Evolutionary conservation across 2,888 invertebrate genomes (phyloP), one percentile per base, ranked within the genome.

Genomic region (Doris montereyensis): DNA sequence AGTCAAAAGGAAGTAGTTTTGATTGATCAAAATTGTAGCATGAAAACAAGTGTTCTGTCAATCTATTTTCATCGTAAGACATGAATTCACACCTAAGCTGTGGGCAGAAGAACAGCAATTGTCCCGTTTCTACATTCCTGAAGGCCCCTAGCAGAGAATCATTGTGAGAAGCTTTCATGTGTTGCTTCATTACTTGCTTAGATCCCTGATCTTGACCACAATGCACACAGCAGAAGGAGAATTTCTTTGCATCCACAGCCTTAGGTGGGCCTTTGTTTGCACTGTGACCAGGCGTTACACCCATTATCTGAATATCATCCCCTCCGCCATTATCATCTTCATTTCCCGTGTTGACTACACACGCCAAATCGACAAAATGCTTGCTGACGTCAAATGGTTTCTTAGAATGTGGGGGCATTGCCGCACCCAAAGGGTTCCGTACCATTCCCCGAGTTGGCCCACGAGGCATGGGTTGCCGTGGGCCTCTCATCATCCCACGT

Each of bases 191-290:
- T 5, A 76, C 30, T 24, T 62, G 41, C 32, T 71, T 79, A 17
- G 79, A 79, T 3, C 79, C 76, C 32, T 79, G 79, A 13, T 79
- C 79, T 72, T 79, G 74, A 0, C 79, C 79, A 76, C 79, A 79
- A 57, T 79, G 76, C n/a, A 79, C 71, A 65, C 79, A 79, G 26
- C 79, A 79, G 52, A 71, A 79, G 5, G 79, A 79, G 34, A 79
- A 79, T 30, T 71, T 79, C 35, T 58, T 76, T n/a, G 79, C 79
- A 79, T 79, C 72, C 13, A 79, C 79, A 24, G 79, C 76, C 35
- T 70, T 79, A 1, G 79, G 35, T 5, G 70, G 70, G 1, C 0
- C 2, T 24, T 60, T 71, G 5, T 74, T 75, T 35, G 65, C 68
- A 5, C 68, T 74, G 41, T 77, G 70, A 1, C 76, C 79, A 62